Percentiles rank a stretch among this genome's conserved stretches.
Evolutionary conservation across 2,888 invertebrate genomes (phyloP).

Genomic region (Lasioglossum morio): DNA sequence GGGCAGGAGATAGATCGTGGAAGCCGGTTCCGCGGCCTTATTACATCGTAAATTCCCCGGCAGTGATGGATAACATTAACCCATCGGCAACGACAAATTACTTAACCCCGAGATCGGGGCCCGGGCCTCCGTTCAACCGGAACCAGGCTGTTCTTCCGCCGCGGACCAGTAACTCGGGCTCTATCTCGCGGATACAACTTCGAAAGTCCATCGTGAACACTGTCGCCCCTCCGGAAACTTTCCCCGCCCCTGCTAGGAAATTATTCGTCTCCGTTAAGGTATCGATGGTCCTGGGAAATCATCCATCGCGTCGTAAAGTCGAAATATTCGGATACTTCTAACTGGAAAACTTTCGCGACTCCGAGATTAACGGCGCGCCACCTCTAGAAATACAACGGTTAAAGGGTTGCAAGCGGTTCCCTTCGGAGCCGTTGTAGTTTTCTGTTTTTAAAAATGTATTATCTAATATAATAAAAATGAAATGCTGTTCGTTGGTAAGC

Average conservation of each 20-base stretch:
- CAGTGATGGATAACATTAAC: slow-evolving; percentile 82
- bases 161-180: slow-evolving; percentile 58
- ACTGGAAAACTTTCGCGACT: slow-evolving; percentile 3
- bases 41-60: slow-evolving; percentile 81
- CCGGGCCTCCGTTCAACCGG: slow-evolving; percentile 62
- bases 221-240: slow-evolving; percentile 20
- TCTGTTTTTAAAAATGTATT: no score
- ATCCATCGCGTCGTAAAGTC: slow-evolving; percentile 3
- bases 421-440: background rate
- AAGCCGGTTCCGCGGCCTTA: slow-evolving; percentile 77
- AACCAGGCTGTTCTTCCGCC: slow-evolving; percentile 65
- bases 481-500: no score
- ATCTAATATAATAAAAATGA: no score
- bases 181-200: slow-evolving; percentile 46
- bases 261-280: slow-evolving; percentile 17
- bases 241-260: background rate
- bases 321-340: background rate
- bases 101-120: slow-evolving; percentile 73
- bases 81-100: slow-evolving; percentile 81
- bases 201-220: slow-evolving; percentile 43
- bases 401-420: background rate
- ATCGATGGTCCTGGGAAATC: background rate
- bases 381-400: background rate
- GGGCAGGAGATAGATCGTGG: slow-evolving; percentile 75
- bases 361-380: background rate